phyloP scores from a whole-genome alignment of 1,140 invertebrate species.

The Papilio xuthus region DNA sequence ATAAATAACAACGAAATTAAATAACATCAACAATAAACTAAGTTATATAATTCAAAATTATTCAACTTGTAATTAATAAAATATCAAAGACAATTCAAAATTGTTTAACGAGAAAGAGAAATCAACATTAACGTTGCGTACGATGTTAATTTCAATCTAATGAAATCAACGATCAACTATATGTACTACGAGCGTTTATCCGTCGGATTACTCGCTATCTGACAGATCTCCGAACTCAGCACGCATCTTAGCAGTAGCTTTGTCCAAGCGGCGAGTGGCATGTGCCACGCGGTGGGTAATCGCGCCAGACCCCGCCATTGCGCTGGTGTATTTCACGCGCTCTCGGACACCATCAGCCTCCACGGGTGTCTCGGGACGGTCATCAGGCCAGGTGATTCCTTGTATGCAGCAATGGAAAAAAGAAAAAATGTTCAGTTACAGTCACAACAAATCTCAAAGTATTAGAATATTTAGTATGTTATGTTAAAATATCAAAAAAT shows the following conservation, averaged over 20 bases:
- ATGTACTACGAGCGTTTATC: not conserved
- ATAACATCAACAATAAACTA: not conserved
- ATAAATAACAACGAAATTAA: too few relatives aligned
- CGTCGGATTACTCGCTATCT: not conserved
- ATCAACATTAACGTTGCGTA: not conserved
- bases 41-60: not conserved
- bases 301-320: not conserved
- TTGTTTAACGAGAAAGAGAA: not conserved
- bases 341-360: not conserved
- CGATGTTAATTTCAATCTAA: not conserved
- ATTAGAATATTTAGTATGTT: too few relatives aligned
- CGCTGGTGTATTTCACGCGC: not conserved
- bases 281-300: not conserved
- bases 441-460: too few relatives aligned
- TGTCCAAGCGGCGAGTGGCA: not conserved
- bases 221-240: not conserved
- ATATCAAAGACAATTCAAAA: not conserved
- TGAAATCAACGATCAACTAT: not conserved
- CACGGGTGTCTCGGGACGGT: not conserved
- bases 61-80: not conserved
- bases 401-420: not conserved
- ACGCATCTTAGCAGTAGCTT: not conserved
- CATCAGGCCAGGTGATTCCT: not conserved
- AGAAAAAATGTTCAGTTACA: not conserved
- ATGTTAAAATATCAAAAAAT: too few relatives aligned